These are phyloP conservation scores for Bubo blakistoni DNA, from an alignment of 2,113 vertebrate species.

Conservation along the genomic window DNA sequence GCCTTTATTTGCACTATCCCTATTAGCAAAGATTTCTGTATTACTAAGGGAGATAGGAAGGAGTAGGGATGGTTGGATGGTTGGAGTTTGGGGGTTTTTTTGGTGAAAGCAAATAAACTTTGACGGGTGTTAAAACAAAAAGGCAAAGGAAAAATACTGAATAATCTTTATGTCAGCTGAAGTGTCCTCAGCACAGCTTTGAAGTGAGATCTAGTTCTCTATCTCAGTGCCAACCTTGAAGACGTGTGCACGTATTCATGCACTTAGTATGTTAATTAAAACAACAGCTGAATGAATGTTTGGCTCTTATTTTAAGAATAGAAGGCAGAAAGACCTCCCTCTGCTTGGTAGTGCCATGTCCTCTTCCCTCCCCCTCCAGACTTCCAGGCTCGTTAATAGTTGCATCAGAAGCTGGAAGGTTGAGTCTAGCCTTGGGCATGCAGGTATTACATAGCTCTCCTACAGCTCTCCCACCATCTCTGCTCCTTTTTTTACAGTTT, in stretches of 20 bases:
- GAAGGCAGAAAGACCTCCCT: not conserved
- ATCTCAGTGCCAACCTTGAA: not conserved
- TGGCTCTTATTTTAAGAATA: not conserved
- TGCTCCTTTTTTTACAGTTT: not conserved
- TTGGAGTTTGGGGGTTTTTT: not conserved
- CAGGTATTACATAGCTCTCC: not conserved
- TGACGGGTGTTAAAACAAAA: not conserved
- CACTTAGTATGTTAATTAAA: not conserved
- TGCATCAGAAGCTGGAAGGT: slow-evolving; percentile 13
- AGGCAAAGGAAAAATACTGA: not conserved
- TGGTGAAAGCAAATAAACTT: not conserved
- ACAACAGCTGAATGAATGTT: not conserved
- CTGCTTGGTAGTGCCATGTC: not conserved
- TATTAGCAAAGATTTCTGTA: not conserved
- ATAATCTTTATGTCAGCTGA: not conserved
- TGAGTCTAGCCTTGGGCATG: not conserved
- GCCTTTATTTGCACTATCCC: not conserved
- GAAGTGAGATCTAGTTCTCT: not conserved
- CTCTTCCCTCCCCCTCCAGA: not conserved
- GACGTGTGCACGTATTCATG: not conserved
- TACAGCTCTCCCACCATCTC: not conserved
- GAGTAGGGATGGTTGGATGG: not conserved
- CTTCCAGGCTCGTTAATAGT: not conserved
- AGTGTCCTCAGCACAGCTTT: not conserved
- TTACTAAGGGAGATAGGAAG: not conserved